Evolutionary conservation across 2,113 vertebrate genomes (phyloP).

Genomic region (Pluvianellus socialis): DNA sequence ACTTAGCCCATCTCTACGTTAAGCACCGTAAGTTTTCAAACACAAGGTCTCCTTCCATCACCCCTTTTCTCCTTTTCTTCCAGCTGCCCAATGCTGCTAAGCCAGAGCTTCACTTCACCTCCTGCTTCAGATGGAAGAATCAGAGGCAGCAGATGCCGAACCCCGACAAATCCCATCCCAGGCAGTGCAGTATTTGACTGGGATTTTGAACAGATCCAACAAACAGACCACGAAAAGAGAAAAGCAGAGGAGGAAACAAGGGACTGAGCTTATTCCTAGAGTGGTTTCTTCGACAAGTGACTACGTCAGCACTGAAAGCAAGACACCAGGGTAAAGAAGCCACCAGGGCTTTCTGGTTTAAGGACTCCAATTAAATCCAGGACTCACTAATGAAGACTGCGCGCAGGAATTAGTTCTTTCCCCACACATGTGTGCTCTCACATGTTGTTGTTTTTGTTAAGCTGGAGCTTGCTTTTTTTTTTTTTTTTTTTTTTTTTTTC

Average conservation of each 20-base stretch:
- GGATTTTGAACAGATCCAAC: not conserved
- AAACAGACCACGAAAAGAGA: not conserved
- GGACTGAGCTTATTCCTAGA: not conserved
- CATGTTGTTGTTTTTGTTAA: not conserved
- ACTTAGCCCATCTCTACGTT: not conserved
- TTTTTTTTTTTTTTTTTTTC: not conserved
- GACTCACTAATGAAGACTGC: not conserved
- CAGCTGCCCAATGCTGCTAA: not conserved
- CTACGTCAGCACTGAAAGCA: not conserved
- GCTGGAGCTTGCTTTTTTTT: not conserved
- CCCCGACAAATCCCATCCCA: not conserved
- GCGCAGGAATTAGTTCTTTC: not conserved
- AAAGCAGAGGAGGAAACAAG: not conserved
- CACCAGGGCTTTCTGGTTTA: not conserved
- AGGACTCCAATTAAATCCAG: not conserved
- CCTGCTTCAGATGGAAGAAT: not conserved
- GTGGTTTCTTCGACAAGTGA: not conserved
- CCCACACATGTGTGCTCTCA: rapidly evolving
- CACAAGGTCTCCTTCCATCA: not conserved
- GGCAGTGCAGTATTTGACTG: rapidly evolving
- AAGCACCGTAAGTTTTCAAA: not conserved
- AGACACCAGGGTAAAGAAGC: not conserved
- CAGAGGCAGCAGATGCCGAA: not conserved
- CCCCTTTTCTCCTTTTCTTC: not conserved
- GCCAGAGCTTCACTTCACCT: not conserved